Conservation (phyloP, 2,113 vertebrate species). For the Thamnaconus septentrionalis region DNA sequence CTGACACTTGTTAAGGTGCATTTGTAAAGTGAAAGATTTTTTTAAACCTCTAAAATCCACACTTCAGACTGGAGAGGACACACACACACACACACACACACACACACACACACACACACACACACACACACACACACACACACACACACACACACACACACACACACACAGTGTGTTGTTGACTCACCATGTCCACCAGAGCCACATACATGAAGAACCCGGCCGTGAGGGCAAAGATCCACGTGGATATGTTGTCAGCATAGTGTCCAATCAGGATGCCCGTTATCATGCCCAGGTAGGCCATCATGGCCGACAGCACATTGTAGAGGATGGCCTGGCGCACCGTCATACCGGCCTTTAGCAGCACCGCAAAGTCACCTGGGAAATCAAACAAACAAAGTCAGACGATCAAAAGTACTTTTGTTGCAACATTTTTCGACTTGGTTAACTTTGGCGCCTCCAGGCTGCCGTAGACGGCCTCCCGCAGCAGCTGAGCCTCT, state of each 20-base stretch:
- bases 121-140: too few species aligned
- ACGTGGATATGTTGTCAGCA: constrained; percentile 92
- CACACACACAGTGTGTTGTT: neutral
- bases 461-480: too few species aligned
- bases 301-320: constrained; percentile 90
- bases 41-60: too few species aligned
- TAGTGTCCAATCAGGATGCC: constrained; percentile 96
- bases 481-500: constrained; percentile 40
- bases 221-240: constrained; percentile 97
- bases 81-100: too few species aligned
- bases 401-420: too few species aligned
- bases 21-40: too few species aligned
- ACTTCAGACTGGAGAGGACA: too few species aligned
- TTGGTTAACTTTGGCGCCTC: too few species aligned
- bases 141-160: too few species aligned
- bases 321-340: constrained; percentile 95
- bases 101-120: too few species aligned
- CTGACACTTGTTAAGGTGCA: too few species aligned
- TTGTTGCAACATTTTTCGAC: neutral
- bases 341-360: constrained; percentile 97
- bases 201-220: constrained; percentile 98
- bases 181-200: constrained; percentile 97
- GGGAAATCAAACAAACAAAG: neutral
- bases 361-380: constrained; percentile 96
- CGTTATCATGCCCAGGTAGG: constrained; percentile 89